Evolutionary conservation across 2,888 invertebrate genomes (phyloP), one percentile per base, ranked within the genome.

Genomic region (Cybosia mesomella): DNA sequence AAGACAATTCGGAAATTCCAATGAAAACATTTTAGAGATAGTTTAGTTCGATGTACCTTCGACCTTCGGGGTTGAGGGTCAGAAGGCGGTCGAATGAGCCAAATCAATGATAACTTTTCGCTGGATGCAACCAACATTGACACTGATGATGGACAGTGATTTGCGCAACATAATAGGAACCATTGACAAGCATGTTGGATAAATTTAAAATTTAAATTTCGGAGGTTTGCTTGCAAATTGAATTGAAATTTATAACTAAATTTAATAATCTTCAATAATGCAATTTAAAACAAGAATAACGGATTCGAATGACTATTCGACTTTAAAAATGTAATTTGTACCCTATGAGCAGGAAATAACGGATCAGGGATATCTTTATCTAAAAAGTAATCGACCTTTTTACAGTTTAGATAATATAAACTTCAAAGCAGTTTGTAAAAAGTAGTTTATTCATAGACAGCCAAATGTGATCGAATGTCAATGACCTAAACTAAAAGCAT

Each of bases 381-480:
- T 53, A 58, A 75, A 74, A 67, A 61, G 58, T 57, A 62, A 71
- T 75, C 32, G 18, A 62, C 57, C 43, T 64, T 67, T 70, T 77
- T 67, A 66, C 32, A 28, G 36, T 55, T 57, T 3, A 69, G 39
- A 73, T 73, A 67, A 13, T 59, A 67, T 79, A 72, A 69, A 80
- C 69, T 63, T 77, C 75, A 80, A 80, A 80, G 81, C 39, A 67
- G 21, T 36, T 64, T 66, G 49, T 58, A 22, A 66, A 73, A 61
- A 64, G 66, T 58, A 58, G 66, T 67, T 66, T 80, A 79, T 80
- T 78, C 58, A 75, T 80, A 80, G 78, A 77, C 58, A 21, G 57
- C 65, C 24, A 22, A 74, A 73, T 71, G 68, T 49, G 59, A 64
- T 66, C 24, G 10, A 43, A 72, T 72, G 71, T 72, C 73, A 71